These are phyloP conservation scores for Tribolium madens DNA, from an alignment of 1,140 invertebrate genomes.

Conservation along the genomic window DNA sequence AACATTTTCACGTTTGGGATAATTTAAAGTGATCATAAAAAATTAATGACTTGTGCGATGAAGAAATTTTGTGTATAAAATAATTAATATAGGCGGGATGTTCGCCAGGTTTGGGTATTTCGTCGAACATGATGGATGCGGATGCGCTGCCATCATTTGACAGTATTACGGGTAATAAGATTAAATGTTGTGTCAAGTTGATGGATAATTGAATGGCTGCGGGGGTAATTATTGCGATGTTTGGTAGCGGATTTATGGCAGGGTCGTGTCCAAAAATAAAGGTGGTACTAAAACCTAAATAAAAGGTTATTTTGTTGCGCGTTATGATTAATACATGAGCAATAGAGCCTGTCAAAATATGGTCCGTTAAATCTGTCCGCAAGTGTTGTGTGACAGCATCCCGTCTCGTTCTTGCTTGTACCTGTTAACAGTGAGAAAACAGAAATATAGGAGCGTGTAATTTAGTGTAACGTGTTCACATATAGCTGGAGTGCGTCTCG, in stretches of 20 bases:
- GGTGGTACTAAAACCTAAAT: conserved; percentile 31
- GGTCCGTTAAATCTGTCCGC: conserved; percentile 43
- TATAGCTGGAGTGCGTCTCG: conserved; percentile 45
- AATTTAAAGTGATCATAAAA: conserved; percentile 28
- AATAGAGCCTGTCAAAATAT: conserved; percentile 47
- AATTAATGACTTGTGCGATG: conserved; percentile 3
- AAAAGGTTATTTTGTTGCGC: conserved; percentile 28
- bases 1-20: conserved; percentile 30
- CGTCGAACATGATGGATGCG: conserved; percentile 25
- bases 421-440: conserved; percentile 40
- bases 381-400: conserved; percentile 42
- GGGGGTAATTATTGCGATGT: conserved; percentile 20
- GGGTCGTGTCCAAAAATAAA: conserved; percentile 28
- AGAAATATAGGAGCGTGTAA: conserved; percentile 46
- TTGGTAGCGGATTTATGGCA: conserved; percentile 9
- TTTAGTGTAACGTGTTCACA: conserved; percentile 50
- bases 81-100: background rate
- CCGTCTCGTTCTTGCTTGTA: conserved; percentile 26
- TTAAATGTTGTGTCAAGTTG: conserved; percentile 17
- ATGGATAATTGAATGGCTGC: conserved; percentile 27
- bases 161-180: conserved; percentile 6
- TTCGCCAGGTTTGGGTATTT: background rate
- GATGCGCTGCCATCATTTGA: conserved; percentile 11
- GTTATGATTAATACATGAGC: conserved; percentile 48
- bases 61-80: conserved; percentile 5